These are phyloP conservation scores for Brachyalestes nurse DNA, from an alignment of 2,797 vertebrate genomes.

Conservation along the genomic window DNA sequence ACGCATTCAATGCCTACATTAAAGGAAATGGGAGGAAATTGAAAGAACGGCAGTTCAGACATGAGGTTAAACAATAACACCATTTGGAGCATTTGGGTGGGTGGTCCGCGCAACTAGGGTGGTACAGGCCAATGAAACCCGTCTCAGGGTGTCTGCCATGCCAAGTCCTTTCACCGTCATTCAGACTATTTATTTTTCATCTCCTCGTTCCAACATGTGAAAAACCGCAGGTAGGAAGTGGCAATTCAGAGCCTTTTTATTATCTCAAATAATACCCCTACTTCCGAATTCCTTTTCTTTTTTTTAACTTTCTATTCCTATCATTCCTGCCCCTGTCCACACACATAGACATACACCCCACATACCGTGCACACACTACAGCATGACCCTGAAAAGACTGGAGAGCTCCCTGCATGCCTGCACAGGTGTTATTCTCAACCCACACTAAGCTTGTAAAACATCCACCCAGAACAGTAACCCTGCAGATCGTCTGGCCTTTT, in stretches of 20 bases:
- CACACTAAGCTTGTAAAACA: slow-evolving; percentile 44
- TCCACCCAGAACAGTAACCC: slow-evolving; percentile 26
- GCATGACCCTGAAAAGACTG: slow-evolving; percentile 54
- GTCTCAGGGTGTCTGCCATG: slow-evolving; percentile 52
- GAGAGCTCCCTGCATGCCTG: slow-evolving; percentile 34
- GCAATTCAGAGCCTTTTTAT: slow-evolving; percentile 64
- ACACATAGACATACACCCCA: not conserved
- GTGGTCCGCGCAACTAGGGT: slow-evolving; percentile 67
- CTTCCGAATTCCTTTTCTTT: slow-evolving; percentile 53
- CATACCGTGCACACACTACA: slow-evolving; percentile 37
- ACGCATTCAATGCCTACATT: slow-evolving; percentile 52
- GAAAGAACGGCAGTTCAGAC: slow-evolving; percentile 59
- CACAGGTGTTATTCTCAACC: slow-evolving; percentile 50
- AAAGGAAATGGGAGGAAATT: slow-evolving; percentile 41
- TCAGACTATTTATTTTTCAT: slow-evolving; percentile 64
- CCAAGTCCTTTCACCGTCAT: slow-evolving; percentile 48
- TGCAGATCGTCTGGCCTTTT: slow-evolving; percentile 34
- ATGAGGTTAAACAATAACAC: slow-evolving; percentile 59
- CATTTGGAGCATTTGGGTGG: slow-evolving; percentile 59
- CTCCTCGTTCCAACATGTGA: slow-evolving; percentile 51
- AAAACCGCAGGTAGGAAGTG: slow-evolving; percentile 58
- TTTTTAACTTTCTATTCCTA: slow-evolving; percentile 38
- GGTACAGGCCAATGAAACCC: slow-evolving; percentile 59
- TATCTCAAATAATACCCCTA: slow-evolving; percentile 67
- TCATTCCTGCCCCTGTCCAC: slow-evolving; percentile 6